phyloP scores from a whole-genome alignment of 2,797 vertebrate species.

The Clangula hyemalis region DNA sequence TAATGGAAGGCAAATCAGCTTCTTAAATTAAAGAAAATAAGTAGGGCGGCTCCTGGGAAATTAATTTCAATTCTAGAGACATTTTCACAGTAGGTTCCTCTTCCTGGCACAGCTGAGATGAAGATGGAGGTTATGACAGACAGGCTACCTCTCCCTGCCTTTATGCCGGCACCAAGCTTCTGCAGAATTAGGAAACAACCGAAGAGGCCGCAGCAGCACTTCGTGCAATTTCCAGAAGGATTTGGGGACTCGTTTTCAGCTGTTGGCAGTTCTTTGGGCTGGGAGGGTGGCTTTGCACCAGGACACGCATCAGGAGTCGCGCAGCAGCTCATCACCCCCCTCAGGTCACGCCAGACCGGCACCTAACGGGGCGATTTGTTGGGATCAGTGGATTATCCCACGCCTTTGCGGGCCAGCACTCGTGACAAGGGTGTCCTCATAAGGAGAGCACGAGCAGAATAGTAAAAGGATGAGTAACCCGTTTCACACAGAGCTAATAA shows the following conservation, averaged over 20 bases:
- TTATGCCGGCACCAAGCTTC: neutral
- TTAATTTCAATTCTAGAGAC: neutral
- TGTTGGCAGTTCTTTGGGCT: neutral
- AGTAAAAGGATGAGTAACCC: slow-evolving; percentile 17
- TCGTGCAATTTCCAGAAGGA: neutral
- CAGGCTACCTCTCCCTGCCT: neutral
- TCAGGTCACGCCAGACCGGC: neutral
- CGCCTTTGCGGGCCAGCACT: neutral
- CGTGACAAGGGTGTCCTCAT: neutral
- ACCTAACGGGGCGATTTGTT: neutral
- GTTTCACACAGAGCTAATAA: neutral
- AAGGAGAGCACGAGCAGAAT: neutral
- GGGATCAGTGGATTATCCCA: accelerated
- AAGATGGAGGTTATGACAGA: neutral
- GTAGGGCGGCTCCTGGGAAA: neutral
- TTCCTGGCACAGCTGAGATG: neutral
- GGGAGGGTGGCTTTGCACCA: neutral
- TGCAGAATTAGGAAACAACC: neutral
- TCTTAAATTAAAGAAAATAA: neutral
- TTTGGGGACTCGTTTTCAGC: neutral
- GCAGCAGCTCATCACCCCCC: neutral
- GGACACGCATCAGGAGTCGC: neutral
- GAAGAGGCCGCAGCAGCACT: neutral
- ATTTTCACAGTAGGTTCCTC: neutral
- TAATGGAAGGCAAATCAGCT: neutral